Base-by-base conservation (phyloP, 2,888 invertebrate species). In the Nasonia oneida region DNA sequence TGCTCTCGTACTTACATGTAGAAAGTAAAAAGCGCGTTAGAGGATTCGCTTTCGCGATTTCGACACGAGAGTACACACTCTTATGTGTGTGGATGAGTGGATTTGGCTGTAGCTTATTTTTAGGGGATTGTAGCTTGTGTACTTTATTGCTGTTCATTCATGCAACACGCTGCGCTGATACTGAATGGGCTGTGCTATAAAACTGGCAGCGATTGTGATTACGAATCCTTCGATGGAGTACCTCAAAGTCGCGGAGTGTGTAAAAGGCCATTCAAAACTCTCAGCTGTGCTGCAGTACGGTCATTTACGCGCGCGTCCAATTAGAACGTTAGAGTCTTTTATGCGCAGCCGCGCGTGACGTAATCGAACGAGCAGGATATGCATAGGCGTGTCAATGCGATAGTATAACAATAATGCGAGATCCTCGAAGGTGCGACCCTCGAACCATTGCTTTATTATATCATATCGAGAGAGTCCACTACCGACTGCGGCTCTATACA, bases 21-120 rank as follows among this genome's bases (percentile, higher is more conserved):
- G 64, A 61, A 77, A 73, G 57, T 78, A 73, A 73, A 47, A 47
- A 67, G 64, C 39, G 73, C 80, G 50, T 78, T 81, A 73, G 78
- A 50, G 78, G 84, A 75, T 74, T 84, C 84, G 84, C 88, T 88
- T 86, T 85, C 85, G 85, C 85, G 67, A 85, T 88, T 87, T 87
- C 84, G 79, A 81, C 83, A 84, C 50, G 18, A 42, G 47, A 15
- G 53, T 8, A 10, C 15, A 4, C 10, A 29, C 29, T 29, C 29
- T 29, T 53, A 18, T 53, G 12, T 53, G 15, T 53, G 14, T 53
- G 37, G 37, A 37, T 4, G 4, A 15, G 18, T 18, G 15, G 2
- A 47, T 47, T 10, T 42, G 8, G 6, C 6, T 47, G 12, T 47
- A 12, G 47, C 2, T 8, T 12, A 47, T 47, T 47, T 12, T 47